Evolutionary conservation across 2,888 invertebrate species (phyloP).

Genomic region (Drosophila mettleri): DNA sequence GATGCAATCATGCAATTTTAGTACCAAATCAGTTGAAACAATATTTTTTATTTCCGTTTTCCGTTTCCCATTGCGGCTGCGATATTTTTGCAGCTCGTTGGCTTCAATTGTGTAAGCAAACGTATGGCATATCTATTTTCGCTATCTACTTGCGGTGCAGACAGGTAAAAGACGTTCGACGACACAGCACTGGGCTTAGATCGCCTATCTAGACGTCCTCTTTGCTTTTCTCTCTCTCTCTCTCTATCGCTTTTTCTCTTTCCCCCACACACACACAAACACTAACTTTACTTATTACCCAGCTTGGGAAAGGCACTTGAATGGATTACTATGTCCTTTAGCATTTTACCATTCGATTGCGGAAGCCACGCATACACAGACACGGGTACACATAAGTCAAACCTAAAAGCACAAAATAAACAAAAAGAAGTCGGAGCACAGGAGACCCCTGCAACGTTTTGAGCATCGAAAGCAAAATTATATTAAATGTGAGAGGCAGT

Average conservation of each 20-base stretch:
- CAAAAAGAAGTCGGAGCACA: conserved; percentile 45
- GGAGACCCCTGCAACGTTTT: conserved; percentile 32
- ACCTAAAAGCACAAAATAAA: conserved; percentile 50
- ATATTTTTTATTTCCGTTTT: conserved; percentile 74
- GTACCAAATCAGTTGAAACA: conserved; percentile 82
- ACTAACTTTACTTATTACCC: conserved; percentile 33
- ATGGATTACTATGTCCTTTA: conserved; percentile 29
- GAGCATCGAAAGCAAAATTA: conserved; percentile 36
- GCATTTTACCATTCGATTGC: conserved; percentile 45
- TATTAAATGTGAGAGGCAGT: conserved; percentile 55
- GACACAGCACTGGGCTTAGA: conserved; percentile 22
- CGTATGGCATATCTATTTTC: conserved; percentile 42
- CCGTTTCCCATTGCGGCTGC: conserved; percentile 67
- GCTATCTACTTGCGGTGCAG: conserved; percentile 38
- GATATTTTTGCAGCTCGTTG: conserved; percentile 41
- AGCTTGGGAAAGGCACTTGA: conserved; percentile 26
- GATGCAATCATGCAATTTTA: conserved; percentile 78
- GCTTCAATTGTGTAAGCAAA: conserved; percentile 13
- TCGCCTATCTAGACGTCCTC: conserved; percentile 24
- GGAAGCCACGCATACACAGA: conserved; percentile 23
- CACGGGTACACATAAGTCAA: conserved; percentile 10
- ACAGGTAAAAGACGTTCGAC: conserved; percentile 23
- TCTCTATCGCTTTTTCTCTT: too few species aligned
- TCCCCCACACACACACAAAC: neutral
- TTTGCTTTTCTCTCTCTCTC: neutral